Base-by-base conservation (phyloP, 2,113 vertebrate genomes). In the Mola mola region DNA sequence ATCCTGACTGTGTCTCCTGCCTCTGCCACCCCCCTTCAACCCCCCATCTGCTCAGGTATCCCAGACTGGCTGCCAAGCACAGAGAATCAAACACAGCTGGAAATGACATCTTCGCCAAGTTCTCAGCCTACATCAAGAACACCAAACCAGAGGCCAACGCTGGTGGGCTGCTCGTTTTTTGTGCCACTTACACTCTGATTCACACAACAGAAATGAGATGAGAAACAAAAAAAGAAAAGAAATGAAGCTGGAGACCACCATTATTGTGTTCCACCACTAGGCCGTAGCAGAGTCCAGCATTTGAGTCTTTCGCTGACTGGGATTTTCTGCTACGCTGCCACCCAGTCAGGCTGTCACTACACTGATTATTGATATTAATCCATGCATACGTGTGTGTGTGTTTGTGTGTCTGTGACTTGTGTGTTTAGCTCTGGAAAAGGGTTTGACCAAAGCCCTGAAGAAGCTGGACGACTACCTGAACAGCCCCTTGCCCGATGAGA, bases 41-140 rank as follows among this genome's bases (percentile, higher is more conserved):
- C 8, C 17, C 15, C 19, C 25, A 20, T 81, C 64, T 71, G 46
- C 66, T 78, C 90, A 97, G 97, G 90, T 99, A 98, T 75, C 97
- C 97, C 68, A 98, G 89, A 80, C 90, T 99, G 84, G 94, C 95
- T 42, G 94, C 95, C 6, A 97, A 91, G 78, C 94, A 98, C 64
- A 91, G 94, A 36, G 96, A 96, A 73, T 97, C 96, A 52, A 98
- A 99, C 89, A 93, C 95, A 26, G 96, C 97, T 10, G 97, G 97
- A 75, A 99, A 96, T 0, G 95, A 98, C 84, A 97, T 99, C 33
- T 99, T 99, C 59, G 93, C 96, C 83, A 99, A 95, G 90, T 99
- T 99, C 91, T 99, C 97, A 12, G 95, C 97, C 12, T 99, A 93
- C 88, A 98, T 98, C 82, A 99, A 98, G 87, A 99, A 98, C 88